Percentiles rank a stretch among this genome's conserved stretches.
Evolutionary conservation across 2,797 vertebrate genomes (phyloP).

Genomic region (Diceros bicornis): DNA sequence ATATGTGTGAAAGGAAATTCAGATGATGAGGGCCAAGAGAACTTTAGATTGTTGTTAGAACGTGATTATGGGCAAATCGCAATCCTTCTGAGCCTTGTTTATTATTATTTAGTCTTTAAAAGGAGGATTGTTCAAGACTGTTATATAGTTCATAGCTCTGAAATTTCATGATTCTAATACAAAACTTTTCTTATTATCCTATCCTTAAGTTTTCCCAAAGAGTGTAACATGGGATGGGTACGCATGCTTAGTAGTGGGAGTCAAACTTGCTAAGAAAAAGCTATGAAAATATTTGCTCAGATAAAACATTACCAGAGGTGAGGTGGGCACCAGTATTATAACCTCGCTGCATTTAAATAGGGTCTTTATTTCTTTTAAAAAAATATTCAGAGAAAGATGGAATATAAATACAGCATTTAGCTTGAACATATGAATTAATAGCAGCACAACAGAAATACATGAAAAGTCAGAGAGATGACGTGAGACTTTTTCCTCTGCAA

Average conservation of each 20-base stretch:
- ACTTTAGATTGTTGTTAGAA: neutral
- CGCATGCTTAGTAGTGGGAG: neutral
- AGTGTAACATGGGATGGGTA: neutral
- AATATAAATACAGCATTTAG: slow-evolving; percentile 32
- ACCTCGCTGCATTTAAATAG: slow-evolving; percentile 29
- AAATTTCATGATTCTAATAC: neutral
- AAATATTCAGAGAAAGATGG: neutral
- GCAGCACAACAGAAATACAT: slow-evolving; percentile 20
- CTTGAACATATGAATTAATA: slow-evolving; percentile 36
- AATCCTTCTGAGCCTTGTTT: neutral
- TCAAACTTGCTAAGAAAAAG: slow-evolving; percentile 42
- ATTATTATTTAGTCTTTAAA: slow-evolving; percentile 1
- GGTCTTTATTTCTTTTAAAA: slow-evolving; percentile 49
- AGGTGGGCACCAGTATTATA: neutral
- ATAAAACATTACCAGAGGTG: slow-evolving; percentile 1
- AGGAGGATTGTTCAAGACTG: neutral
- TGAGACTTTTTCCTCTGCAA: slow-evolving; percentile 10
- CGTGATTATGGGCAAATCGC: neutral
- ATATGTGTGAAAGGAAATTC: neutral
- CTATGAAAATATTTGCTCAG: slow-evolving; percentile 58
- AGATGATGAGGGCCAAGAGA: neutral
- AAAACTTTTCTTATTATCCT: slow-evolving; percentile 6
- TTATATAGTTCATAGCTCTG: neutral
- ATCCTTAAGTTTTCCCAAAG: slow-evolving; percentile 28
- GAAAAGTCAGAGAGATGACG: neutral